phyloP scores from a whole-genome alignment of 2,797 vertebrate genomes.

The Darevskia nairensis region DNA sequence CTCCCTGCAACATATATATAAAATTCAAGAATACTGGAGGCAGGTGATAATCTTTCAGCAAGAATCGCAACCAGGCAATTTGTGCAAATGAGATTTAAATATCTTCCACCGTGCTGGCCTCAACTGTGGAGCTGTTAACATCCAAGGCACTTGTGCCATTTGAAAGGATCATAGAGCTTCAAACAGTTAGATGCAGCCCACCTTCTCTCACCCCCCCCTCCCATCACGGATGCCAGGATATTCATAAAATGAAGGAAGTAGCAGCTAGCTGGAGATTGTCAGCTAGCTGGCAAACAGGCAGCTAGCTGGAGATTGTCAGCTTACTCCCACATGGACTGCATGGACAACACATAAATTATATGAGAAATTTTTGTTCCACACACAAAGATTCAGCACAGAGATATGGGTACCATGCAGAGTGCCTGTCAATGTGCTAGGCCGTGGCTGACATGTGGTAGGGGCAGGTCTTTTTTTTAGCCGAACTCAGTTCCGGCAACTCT shows the following conservation, averaged over 20 bases:
- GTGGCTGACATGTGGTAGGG: too few species aligned
- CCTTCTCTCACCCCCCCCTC: accelerated
- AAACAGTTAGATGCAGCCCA: conserved; percentile 54
- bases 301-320: neutral
- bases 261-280: conserved; percentile 2
- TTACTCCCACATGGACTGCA: neutral
- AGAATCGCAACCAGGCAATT: conserved; percentile 58
- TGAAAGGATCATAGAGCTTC: conserved; percentile 61
- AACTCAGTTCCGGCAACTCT: too few species aligned
- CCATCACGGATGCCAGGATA: neutral
- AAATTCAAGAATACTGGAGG: conserved; percentile 1
- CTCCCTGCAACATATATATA: too few species aligned
- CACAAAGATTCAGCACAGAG: neutral
- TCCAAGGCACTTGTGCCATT: conserved; percentile 31
- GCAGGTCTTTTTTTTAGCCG: too few species aligned
- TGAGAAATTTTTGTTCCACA: neutral
- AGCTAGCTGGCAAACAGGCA: conserved; percentile 12
- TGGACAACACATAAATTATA: neutral
- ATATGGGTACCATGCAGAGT: neutral
- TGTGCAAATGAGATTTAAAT: conserved; percentile 69
- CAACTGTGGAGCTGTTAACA: conserved; percentile 57
- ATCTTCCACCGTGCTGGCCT: neutral
- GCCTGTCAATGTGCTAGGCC: neutral
- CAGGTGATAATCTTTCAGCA: conserved; percentile 50
- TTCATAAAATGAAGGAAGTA: conserved; percentile 34